Evolutionary conservation across 2,888 invertebrate genomes (phyloP).

Genomic region (Eupithecia centaureata): DNA sequence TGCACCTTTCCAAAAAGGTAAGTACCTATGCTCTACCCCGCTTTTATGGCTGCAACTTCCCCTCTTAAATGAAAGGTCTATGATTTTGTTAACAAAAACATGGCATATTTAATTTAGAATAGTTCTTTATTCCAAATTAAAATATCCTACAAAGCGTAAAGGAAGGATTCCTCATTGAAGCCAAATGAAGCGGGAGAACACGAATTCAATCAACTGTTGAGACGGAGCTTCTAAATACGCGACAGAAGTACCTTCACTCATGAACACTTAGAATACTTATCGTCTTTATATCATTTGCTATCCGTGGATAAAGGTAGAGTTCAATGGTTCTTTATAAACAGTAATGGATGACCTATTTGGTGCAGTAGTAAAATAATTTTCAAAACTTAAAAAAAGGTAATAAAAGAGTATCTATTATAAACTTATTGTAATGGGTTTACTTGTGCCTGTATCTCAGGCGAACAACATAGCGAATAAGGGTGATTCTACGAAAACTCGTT

Average conservation of each 20-base stretch:
- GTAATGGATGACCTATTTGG: too few relatives aligned
- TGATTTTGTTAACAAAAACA: constrained; percentile 2
- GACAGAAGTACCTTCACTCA: constrained; percentile 9
- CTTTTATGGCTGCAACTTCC: too few relatives aligned
- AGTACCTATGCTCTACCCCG: too few relatives aligned
- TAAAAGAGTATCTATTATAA: too few relatives aligned
- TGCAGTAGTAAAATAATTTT: too few relatives aligned
- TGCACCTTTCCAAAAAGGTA: too few relatives aligned
- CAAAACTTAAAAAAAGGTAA: too few relatives aligned
- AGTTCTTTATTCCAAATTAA: constrained; percentile 14
- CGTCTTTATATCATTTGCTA: constrained; percentile 15
- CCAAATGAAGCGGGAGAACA: constrained; percentile 49
- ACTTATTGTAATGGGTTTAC: too few relatives aligned
- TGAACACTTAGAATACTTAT: constrained; percentile 10
- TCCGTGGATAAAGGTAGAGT: background rate
- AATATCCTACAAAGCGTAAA: constrained; percentile 15
- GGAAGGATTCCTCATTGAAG: constrained; percentile 40
- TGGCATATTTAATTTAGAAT: too few relatives aligned
- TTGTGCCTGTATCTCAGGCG: too few relatives aligned
- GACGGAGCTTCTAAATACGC: constrained; percentile 39
- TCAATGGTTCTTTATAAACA: background rate
- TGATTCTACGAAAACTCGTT: too few relatives aligned
- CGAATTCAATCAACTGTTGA: constrained; percentile 50
- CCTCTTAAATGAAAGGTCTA: background rate
- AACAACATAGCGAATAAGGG: too few relatives aligned